Evolutionary conservation across 2,797 vertebrate species (phyloP).

Genomic region (Lemur catta): DNA sequence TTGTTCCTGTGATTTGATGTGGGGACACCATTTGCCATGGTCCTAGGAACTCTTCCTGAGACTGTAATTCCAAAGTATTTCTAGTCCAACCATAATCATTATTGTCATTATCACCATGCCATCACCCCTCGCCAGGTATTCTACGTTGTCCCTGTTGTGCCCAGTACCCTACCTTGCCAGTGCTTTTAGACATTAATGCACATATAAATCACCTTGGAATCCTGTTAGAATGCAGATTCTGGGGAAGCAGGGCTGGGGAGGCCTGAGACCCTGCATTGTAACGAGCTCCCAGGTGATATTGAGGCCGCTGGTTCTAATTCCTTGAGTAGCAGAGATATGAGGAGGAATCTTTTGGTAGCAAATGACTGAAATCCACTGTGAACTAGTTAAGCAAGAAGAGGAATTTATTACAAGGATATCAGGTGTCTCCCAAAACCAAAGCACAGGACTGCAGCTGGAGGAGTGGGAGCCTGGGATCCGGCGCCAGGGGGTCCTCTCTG

Average conservation of each 20-base stretch:
- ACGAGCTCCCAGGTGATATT: neutral
- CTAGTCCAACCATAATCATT: neutral
- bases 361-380: neutral
- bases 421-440: neutral
- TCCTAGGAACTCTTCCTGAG: neutral
- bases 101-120: neutral
- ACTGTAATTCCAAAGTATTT: neutral
- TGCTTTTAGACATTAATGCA: neutral
- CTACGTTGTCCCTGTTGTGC: neutral
- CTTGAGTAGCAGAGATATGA: neutral
- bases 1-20: neutral
- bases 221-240: neutral
- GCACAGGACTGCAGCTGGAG: neutral
- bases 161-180: neutral
- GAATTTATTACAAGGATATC: neutral
- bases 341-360: neutral
- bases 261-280: neutral
- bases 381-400: slow-evolving; percentile 5
- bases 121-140: neutral
- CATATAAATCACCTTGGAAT: neutral
- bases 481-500: neutral
- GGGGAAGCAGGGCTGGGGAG: neutral
- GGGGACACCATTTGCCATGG: neutral
- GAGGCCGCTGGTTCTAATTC: neutral
- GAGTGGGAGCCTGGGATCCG: neutral